phyloP scores from a whole-genome alignment of 2,113 vertebrate species.

The Myotis lucifugus region DNA sequence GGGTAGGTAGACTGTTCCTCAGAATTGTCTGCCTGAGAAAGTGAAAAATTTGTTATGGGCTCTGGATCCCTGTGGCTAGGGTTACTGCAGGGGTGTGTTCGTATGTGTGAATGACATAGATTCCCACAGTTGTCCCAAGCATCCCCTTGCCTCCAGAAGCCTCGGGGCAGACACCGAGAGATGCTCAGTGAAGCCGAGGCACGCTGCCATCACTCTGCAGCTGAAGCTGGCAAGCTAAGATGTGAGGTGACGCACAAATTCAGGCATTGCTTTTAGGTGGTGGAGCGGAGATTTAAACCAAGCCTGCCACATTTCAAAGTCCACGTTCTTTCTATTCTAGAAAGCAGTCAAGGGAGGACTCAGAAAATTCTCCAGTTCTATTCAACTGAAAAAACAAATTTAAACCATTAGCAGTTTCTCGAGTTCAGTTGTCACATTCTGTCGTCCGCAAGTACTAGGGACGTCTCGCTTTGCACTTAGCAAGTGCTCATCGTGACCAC shows the following conservation, averaged over 20 bases:
- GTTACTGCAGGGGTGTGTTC: background rate
- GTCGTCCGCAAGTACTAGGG: background rate
- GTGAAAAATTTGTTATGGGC: background rate
- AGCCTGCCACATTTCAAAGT: background rate
- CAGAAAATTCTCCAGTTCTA: background rate
- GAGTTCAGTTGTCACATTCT: background rate
- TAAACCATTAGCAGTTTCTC: background rate
- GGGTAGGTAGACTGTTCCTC: background rate
- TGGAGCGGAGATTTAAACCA: background rate
- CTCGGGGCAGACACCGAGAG: background rate
- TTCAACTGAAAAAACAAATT: background rate
- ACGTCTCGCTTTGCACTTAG: background rate
- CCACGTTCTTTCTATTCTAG: background rate
- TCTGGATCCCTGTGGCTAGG: background rate
- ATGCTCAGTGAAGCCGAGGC: background rate
- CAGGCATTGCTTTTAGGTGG: background rate
- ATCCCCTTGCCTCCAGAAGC: background rate
- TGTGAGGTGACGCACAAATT: background rate
- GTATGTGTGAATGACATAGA: background rate
- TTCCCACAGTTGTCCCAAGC: background rate
- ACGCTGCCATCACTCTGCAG: background rate
- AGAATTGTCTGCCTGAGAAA: background rate
- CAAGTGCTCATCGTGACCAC: background rate
- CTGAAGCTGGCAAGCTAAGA: background rate
- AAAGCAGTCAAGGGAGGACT: background rate